Evolutionary conservation across 2,797 vertebrate genomes (phyloP).

Genomic region (Erethizon dorsatum): DNA sequence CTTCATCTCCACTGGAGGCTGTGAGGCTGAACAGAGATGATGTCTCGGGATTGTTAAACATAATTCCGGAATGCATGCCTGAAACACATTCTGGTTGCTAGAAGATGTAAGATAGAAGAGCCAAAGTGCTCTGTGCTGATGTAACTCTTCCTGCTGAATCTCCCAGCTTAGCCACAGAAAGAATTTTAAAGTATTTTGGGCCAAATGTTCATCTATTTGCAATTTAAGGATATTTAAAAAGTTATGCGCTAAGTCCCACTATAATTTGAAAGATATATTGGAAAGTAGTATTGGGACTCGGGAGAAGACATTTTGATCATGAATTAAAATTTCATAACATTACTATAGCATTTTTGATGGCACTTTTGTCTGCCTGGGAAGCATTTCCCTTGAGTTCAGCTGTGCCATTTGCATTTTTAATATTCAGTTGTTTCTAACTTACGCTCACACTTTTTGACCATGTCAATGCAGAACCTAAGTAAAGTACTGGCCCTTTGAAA

Average conservation of each 20-base stretch:
- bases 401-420: conserved; percentile 80
- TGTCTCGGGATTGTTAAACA: conserved; percentile 83
- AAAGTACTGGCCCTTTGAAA: background rate
- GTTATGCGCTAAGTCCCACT: conserved; percentile 74
- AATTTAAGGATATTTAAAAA: conserved; percentile 82
- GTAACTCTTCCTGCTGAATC: conserved; percentile 75
- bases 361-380: conserved; percentile 70
- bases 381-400: conserved; percentile 74
- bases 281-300: conserved; percentile 78
- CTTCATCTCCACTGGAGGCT: conserved; percentile 80
- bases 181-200: conserved; percentile 72
- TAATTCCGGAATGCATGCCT: conserved; percentile 74
- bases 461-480: conserved; percentile 66
- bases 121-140: conserved; percentile 62
- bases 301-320: conserved; percentile 74
- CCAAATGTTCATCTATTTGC: conserved; percentile 78
- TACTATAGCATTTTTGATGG: conserved; percentile 55
- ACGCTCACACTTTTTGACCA: conserved; percentile 66
- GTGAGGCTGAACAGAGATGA: conserved; percentile 83
- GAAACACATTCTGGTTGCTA: conserved; percentile 68
- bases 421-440: conserved; percentile 78
- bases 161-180: conserved; percentile 69
- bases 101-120: conserved; percentile 62
- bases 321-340: conserved; percentile 84
- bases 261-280: conserved; percentile 81